Percentiles rank a stretch among this genome's conserved stretches.
Conservation (phyloP, 2,797 vertebrate genomes). For the Cossypha polioptera region DNA sequence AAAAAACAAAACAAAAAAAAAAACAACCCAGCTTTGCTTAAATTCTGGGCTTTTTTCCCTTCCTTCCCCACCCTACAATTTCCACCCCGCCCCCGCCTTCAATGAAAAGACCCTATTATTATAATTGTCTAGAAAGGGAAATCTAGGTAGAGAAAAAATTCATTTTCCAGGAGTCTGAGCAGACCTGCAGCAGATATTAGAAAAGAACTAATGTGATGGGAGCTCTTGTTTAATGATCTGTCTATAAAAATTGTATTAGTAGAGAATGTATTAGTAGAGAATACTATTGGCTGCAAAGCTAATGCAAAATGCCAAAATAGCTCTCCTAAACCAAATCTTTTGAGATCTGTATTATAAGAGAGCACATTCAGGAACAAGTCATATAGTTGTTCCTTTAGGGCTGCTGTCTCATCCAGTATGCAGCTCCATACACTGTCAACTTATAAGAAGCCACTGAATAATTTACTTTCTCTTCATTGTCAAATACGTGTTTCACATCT, state of each 20-base stretch:
- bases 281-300: neutral
- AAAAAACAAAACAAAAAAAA: no score
- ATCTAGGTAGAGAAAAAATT: neutral
- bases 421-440: neutral
- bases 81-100: rapidly evolving
- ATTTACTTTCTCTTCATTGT: neutral
- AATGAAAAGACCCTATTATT: neutral
- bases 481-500: neutral
- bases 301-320: neutral
- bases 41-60: neutral
- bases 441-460: neutral
- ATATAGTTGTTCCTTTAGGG: neutral
- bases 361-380: neutral
- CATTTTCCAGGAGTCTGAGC: neutral
- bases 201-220: neutral
- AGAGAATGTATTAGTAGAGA: neutral
- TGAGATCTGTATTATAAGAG: neutral
- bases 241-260: neutral
- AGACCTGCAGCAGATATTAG: neutral
- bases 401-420: neutral
- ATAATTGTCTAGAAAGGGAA: neutral
- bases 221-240: neutral
- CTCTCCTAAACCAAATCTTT: neutral
- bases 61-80: no score
- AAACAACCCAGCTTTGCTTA: neutral